Percentiles rank a stretch among this genome's conserved stretches.
Conservation (phyloP, 2,113 vertebrate genomes). For the Chelonoidis abingdonii region DNA sequence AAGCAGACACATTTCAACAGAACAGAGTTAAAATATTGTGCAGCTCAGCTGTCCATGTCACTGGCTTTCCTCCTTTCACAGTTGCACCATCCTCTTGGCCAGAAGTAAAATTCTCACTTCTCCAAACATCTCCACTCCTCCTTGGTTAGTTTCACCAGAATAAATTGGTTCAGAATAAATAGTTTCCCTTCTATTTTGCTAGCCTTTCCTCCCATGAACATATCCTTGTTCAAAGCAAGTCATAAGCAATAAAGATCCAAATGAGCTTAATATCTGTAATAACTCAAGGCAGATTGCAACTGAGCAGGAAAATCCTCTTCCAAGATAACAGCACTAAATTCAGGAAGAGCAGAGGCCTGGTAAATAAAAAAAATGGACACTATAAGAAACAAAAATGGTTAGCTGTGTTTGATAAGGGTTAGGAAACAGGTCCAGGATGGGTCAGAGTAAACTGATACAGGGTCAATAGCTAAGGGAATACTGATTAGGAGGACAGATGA, state of each 20-base stretch:
- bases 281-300: slow-evolving; percentile 26
- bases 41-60: background rate
- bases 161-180: background rate
- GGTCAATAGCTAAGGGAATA: slow-evolving; percentile 5
- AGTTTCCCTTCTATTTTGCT: background rate
- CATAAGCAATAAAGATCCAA: background rate
- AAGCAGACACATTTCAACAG: slow-evolving; percentile 62
- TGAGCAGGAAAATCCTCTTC: slow-evolving; percentile 42
- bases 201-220: background rate
- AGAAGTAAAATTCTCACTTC: slow-evolving; percentile 62
- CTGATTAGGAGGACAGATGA: slow-evolving; percentile 26
- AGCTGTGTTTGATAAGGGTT: background rate
- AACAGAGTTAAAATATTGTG: slow-evolving; percentile 41
- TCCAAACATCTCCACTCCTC: slow-evolving; percentile 40
- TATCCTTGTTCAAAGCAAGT: background rate
- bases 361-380: slow-evolving; percentile 11
- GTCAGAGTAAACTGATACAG: background rate
- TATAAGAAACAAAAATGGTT: background rate
- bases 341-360: background rate
- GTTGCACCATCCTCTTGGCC: slow-evolving; percentile 61
- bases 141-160: background rate
- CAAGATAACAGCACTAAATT: background rate
- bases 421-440: background rate
- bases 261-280: background rate
- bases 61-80: slow-evolving; percentile 47